phyloP scores from a whole-genome alignment of 2,888 invertebrate species.

The Drosophila recens region DNA sequence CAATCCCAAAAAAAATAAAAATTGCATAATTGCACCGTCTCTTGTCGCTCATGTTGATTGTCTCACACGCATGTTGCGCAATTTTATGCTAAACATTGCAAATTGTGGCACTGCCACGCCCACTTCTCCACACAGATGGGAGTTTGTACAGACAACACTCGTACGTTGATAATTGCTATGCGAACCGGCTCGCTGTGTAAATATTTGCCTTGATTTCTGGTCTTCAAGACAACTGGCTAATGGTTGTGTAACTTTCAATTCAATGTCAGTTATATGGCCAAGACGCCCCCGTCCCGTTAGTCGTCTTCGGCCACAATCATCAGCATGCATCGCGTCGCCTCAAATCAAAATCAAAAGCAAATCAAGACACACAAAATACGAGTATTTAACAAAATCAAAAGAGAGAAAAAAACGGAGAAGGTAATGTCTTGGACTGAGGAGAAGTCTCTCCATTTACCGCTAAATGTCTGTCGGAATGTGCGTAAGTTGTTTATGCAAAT shows the following conservation, averaged over 20 bases:
- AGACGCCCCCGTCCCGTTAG: constrained; percentile 11
- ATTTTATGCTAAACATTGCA: constrained; percentile 76
- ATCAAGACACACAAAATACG: constrained; percentile 50
- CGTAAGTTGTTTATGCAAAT: constrained; percentile 74
- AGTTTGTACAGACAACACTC: constrained; percentile 12
- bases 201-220: constrained; percentile 72
- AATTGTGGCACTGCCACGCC: constrained; percentile 71
- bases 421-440: constrained; percentile 34
- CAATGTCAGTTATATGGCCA: constrained; percentile 71
- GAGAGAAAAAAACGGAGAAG: constrained; percentile 24
- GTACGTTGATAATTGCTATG: constrained; percentile 64
- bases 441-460: constrained; percentile 59
- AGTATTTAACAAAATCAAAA: constrained; percentile 23
- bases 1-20: constrained; percentile 29
- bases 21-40: constrained; percentile 65
- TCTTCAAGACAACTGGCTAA: constrained; percentile 40
- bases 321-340: constrained; percentile 62
- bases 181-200: constrained; percentile 63
- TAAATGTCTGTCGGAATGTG: constrained; percentile 70
- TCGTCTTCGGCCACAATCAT: constrained; percentile 28
- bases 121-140: constrained; percentile 26
- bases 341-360: constrained; percentile 70
- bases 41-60: constrained; percentile 14
- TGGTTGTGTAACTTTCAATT: constrained; percentile 77
- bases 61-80: constrained; percentile 71